These are phyloP conservation scores for Phortica magna DNA, from an alignment of 2,888 invertebrate genomes.

Conservation along the genomic window DNA sequence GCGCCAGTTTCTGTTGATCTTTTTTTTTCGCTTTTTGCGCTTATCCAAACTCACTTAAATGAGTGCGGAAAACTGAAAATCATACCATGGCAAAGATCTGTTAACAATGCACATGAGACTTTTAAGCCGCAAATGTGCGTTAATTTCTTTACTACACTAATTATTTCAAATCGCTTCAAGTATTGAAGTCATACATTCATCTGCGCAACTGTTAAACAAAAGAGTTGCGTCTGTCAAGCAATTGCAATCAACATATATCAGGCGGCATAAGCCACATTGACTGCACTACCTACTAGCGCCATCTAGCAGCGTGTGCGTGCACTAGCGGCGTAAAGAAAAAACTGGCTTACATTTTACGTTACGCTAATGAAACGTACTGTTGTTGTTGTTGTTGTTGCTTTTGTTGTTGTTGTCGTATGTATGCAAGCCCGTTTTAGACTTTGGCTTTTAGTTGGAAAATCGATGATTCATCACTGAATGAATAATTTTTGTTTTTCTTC, in stretches of 20 bases:
- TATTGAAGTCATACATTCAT: too few relatives aligned
- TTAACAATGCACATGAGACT: too few relatives aligned
- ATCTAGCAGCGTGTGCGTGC: slow-evolving; percentile 65
- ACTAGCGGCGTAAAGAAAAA: slow-evolving; percentile 48
- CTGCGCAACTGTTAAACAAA: too few relatives aligned
- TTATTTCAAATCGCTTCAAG: too few relatives aligned
- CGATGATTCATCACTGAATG: slow-evolving; percentile 69
- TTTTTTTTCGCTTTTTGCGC: background rate
- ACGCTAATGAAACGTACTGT: slow-evolving; percentile 30
- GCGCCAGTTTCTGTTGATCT: slow-evolving; percentile 31
- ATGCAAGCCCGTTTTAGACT: slow-evolving; percentile 17
- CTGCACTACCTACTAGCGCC: slow-evolving; percentile 59
- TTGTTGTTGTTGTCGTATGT: slow-evolving; percentile 47
- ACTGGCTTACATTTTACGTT: slow-evolving; percentile 44
- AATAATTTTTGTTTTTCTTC: slow-evolving; percentile 64
- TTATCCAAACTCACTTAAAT: slow-evolving; percentile 1
- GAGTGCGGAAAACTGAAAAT: slow-evolving; percentile 62
- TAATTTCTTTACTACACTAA: too few relatives aligned
- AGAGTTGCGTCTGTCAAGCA: too few relatives aligned
- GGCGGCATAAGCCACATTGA: background rate
- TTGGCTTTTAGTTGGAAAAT: slow-evolving; percentile 51
- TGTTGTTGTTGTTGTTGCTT: slow-evolving; percentile 32
- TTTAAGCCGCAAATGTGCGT: too few relatives aligned
- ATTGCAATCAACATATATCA: background rate
- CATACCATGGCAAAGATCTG: slow-evolving; percentile 39